phyloP scores from a whole-genome alignment of 2,797 vertebrate species.

The Phrynocephalus vlangalii region DNA sequence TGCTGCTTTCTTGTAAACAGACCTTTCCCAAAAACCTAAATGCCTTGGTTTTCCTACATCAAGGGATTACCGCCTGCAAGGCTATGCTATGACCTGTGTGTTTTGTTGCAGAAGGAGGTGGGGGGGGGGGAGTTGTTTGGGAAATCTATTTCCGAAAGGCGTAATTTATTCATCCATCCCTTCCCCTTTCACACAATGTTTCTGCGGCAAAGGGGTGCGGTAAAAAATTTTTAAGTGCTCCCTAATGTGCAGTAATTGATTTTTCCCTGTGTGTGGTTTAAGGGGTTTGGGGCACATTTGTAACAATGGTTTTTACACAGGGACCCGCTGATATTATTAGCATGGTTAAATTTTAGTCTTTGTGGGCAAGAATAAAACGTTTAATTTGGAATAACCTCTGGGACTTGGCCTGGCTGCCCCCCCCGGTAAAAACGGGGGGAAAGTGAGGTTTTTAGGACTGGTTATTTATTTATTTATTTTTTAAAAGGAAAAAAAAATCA shows the following conservation, averaged over 20 bases:
- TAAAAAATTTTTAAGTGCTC: slow-evolving; percentile 69
- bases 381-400: not conserved
- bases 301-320: slow-evolving; percentile 74
- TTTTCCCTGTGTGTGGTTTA: slow-evolving; percentile 71
- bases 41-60: slow-evolving; percentile 19
- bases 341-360: slow-evolving; percentile 54
- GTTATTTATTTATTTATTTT: not conserved
- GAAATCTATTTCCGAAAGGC: slow-evolving; percentile 49
- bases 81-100: fast-evolving
- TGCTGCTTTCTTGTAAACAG: slow-evolving; percentile 15
- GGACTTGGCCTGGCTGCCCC: slow-evolving; percentile 1
- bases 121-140: too few relatives aligned
- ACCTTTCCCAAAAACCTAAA: not conserved
- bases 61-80: not conserved
- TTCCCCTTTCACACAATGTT: slow-evolving; percentile 56
- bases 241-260: slow-evolving; percentile 74
- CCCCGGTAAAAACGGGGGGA: not conserved
- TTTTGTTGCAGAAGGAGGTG: not conserved
- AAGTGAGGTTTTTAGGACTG: slow-evolving; percentile 36
- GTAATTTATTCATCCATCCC: slow-evolving; percentile 58
- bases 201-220: slow-evolving; percentile 53
- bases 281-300: slow-evolving; percentile 65
- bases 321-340: slow-evolving; percentile 61
- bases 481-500: not conserved
- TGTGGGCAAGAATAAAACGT: slow-evolving; percentile 27